Conservation (phyloP, 2,888 invertebrate genomes). For the Cybosia mesomella region DNA sequence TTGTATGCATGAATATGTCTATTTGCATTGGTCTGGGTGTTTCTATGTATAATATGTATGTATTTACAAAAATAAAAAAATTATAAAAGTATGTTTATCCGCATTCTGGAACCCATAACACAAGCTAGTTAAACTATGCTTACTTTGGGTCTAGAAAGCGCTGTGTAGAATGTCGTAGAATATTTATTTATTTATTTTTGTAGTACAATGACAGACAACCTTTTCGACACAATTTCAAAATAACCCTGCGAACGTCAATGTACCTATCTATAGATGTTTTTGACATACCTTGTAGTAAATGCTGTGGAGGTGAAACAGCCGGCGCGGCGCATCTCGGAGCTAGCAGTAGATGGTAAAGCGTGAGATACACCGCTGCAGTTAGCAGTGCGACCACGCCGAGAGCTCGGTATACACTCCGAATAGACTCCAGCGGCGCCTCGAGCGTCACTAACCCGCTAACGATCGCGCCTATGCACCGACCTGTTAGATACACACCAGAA, state of each 20-base stretch:
- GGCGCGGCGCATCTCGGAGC: conserved; percentile 91
- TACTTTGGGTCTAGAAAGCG: no score
- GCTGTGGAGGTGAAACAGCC: conserved; percentile 88
- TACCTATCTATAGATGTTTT: not conserved
- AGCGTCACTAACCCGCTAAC: conserved; percentile 87
- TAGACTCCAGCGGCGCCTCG: conserved; percentile 71
- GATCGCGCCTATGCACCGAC: conserved; percentile 91
- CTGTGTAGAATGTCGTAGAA: no score
- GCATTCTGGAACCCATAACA: no score
- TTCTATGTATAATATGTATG: no score
- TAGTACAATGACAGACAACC: not conserved
- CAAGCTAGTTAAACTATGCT: no score
- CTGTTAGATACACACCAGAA: conserved; percentile 68
- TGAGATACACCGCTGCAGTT: conserved; percentile 90
- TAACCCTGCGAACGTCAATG: not conserved
- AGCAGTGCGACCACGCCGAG: conserved; percentile 90
- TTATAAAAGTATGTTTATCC: no score
- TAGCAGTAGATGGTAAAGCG: conserved; percentile 91
- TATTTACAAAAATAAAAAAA: no score
- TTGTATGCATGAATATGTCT: no score
- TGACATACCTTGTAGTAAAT: conserved; percentile 88
- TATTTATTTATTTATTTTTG: no score
- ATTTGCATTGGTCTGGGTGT: no score
- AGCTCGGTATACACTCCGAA: conserved; percentile 87
- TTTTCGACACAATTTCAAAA: conserved; percentile 7